Percentiles rank a stretch among this genome's conserved stretches.
These are phyloP conservation scores for Camponotus floridanus DNA, from an alignment of 1,140 invertebrate species.

Conservation along the genomic window DNA sequence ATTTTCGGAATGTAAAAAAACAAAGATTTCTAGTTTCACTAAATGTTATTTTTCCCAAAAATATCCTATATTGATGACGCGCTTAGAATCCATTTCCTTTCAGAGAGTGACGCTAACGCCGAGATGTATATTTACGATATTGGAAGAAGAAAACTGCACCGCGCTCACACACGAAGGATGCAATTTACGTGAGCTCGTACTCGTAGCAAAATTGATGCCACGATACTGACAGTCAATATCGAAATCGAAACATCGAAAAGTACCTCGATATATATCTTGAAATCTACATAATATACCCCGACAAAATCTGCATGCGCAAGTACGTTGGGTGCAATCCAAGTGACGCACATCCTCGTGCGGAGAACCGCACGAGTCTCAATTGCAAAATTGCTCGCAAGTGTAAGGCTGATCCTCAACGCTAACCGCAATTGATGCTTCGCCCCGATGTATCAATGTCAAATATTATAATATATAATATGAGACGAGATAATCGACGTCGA, in stretches of 20 bases:
- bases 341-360: constrained; percentile 8
- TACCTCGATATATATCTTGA: background rate
- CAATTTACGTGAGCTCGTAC: constrained; percentile 45
- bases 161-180: background rate
- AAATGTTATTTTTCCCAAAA: constrained; percentile 26
- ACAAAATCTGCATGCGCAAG: constrained; percentile 4
- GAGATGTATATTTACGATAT: constrained; percentile 42
- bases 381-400: constrained; percentile 58
- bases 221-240: constrained; percentile 26
- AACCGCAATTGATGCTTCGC: constrained; percentile 51
- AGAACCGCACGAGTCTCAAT: constrained; percentile 45
- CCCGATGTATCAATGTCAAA: constrained; percentile 55
- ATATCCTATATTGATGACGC: constrained; percentile 22
- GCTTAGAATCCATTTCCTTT: constrained; percentile 49
- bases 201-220: constrained; percentile 23
- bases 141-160: constrained; percentile 32
- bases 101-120: constrained; percentile 21
- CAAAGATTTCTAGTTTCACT: background rate
- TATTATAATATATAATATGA: constrained; percentile 15
- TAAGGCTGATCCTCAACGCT: constrained; percentile 39
- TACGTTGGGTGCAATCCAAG: background rate
- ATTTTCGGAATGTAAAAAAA: background rate
- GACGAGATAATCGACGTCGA: constrained; percentile 30
- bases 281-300: background rate
- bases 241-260: constrained; percentile 49